Conservation (phyloP, 2,113 vertebrate species). For the Callopanchax toddi region DNA sequence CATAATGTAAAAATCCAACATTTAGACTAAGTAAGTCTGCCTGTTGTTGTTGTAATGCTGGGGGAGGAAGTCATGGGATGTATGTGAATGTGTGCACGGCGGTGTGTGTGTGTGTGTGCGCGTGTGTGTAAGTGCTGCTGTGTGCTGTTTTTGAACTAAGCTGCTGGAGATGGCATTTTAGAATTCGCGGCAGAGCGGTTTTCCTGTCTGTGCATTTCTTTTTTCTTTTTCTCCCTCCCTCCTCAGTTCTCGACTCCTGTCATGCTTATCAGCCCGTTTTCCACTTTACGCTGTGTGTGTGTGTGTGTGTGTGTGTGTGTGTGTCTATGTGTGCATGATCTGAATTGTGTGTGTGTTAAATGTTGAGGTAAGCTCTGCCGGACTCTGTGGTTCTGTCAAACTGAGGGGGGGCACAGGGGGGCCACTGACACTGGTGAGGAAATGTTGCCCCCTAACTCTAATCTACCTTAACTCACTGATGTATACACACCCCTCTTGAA, state of each 20-base stretch:
- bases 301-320: no score
- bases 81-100: slow-evolving; percentile 2
- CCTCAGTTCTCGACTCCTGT: slow-evolving; percentile 36
- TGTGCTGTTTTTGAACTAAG: slow-evolving; percentile 65
- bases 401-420: no score
- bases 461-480: no score
- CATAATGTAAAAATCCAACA: not conserved
- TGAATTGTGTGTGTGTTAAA: slow-evolving; percentile 17
- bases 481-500: no score
- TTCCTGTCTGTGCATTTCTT: slow-evolving; percentile 64
- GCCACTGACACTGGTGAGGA: no score
- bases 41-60: not conserved
- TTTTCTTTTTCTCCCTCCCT: not conserved
- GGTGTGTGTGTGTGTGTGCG: slow-evolving; percentile 22
- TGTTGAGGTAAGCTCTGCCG: slow-evolving; percentile 11
- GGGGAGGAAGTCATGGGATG: not conserved
- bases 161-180: slow-evolving; percentile 67
- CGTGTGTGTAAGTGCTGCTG: slow-evolving; percentile 54
- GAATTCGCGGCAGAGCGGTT: slow-evolving; percentile 59
- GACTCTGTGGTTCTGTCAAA: slow-evolving; percentile 13
- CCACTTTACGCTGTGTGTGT: slow-evolving; percentile 3
- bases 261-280: slow-evolving; percentile 51
- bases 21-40: not conserved
- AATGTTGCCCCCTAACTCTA: no score
- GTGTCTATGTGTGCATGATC: slow-evolving; percentile 8